Percentiles rank a stretch among this genome's conserved stretches.
Evolutionary conservation across 2,797 vertebrate genomes (phyloP).

Genomic region (Nyctalus aviator): DNA sequence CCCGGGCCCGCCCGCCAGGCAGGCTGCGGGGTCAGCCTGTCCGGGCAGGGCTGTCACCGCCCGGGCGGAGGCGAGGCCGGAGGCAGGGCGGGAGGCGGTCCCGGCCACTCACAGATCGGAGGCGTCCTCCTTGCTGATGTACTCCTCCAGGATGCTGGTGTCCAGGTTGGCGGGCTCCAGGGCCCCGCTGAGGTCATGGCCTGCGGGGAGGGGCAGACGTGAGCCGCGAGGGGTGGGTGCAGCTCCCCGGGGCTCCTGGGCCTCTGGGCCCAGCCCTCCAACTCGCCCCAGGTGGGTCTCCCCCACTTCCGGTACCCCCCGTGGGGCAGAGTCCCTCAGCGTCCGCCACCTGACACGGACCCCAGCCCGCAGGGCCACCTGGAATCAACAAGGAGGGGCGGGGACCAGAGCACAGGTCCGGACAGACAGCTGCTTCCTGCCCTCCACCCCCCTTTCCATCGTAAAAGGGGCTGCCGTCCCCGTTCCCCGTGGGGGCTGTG

Average conservation of each 20-base stretch:
- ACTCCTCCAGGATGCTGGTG: slow-evolving; percentile 99
- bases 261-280: neutral
- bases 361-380: neutral
- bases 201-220: slow-evolving; percentile 81
- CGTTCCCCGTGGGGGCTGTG: neutral
- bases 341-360: neutral
- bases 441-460: neutral
- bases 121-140: slow-evolving; percentile 99
- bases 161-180: slow-evolving; percentile 98
- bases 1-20: neutral
- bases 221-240: neutral
- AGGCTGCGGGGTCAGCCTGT: neutral
- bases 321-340: neutral
- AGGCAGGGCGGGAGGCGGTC: neutral
- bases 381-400: neutral
- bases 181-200: slow-evolving; percentile 98
- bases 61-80: neutral
- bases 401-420: neutral
- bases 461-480: neutral
- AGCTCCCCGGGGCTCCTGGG: neutral
- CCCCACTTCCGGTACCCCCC: accelerated
- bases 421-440: neutral
- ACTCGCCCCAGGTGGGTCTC: neutral
- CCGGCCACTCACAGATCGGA: slow-evolving; percentile 95
- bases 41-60: neutral